phyloP scores from a whole-genome alignment of 1,140 invertebrate species.

The Pachyrhynchus sulphureomaculatus region DNA sequence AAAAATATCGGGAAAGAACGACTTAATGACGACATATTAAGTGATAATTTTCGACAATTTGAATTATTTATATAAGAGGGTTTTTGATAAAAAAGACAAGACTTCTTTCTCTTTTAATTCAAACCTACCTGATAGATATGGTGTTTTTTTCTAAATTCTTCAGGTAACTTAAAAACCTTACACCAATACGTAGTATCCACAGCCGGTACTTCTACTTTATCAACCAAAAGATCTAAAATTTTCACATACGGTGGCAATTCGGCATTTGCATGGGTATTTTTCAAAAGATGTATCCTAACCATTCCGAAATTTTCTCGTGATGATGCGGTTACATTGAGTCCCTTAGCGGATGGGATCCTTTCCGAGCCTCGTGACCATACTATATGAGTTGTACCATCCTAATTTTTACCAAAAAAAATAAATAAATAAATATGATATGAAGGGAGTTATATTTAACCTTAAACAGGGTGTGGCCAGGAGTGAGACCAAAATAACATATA shows the following conservation, averaged over 20 bases:
- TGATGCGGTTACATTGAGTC: conserved; percentile 61
- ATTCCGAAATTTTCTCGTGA: conserved; percentile 63
- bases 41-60: too few relatives aligned
- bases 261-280: conserved; percentile 57
- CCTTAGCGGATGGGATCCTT: conserved; percentile 64
- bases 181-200: conserved; percentile 98
- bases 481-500: neutral
- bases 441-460: neutral
- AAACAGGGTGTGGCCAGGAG: too few relatives aligned
- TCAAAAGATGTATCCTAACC: conserved; percentile 74
- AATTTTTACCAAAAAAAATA: conserved; percentile 22
- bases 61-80: too few relatives aligned
- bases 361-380: conserved; percentile 75
- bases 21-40: too few relatives aligned
- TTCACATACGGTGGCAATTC: conserved; percentile 57
- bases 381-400: conserved; percentile 87
- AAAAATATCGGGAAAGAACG: too few relatives aligned
- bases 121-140: conserved; percentile 81
- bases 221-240: conserved; percentile 59
- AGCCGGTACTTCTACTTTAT: conserved; percentile 75
- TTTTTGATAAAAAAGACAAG: too few relatives aligned
- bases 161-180: conserved; percentile 74
- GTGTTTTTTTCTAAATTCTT: conserved; percentile 69
- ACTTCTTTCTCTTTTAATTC: too few relatives aligned
- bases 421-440: neutral